phyloP scores from a whole-genome alignment of 53 echinoderm and acorn worm genomes.

The Holothuria leucospilota region DNA sequence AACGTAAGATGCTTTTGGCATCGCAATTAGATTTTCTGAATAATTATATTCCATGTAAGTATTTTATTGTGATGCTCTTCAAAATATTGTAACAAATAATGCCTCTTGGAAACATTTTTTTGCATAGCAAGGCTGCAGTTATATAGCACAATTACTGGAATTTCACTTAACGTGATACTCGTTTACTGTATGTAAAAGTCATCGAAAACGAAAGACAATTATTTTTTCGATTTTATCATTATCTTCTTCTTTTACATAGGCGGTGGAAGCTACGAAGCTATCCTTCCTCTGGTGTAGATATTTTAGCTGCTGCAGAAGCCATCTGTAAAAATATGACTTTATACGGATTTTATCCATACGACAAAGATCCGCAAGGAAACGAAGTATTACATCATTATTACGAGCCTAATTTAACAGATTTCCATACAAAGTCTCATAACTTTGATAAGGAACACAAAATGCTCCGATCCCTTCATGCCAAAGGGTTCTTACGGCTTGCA shows the following conservation, averaged over 20 bases:
- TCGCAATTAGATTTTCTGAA: too few species aligned
- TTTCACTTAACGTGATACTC: too few species aligned
- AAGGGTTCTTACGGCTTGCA: background rate
- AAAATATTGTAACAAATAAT: too few species aligned
- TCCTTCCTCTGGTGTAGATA: conserved; percentile 39
- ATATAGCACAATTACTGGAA: too few species aligned
- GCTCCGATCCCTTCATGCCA: background rate
- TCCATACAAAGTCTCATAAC: background rate
- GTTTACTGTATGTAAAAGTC: too few species aligned
- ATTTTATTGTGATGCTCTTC: too few species aligned
- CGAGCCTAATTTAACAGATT: conserved; percentile 6
- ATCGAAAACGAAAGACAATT: too few species aligned
- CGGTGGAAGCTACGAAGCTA: conserved; percentile 2
- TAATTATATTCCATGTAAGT: too few species aligned
- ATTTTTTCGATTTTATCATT: too few species aligned
- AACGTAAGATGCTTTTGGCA: too few species aligned
- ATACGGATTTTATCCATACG: conserved; percentile 48
- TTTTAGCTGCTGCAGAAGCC: conserved; percentile 29
- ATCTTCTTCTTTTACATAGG: background rate
- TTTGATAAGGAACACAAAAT: conserved; percentile 30
- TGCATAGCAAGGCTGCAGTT: too few species aligned
- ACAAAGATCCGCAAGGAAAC: conserved; percentile 25
- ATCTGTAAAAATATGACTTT: conserved; percentile 38
- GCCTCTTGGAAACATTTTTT: too few species aligned
- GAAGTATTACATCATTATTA: conserved; percentile 30